Conservation (phyloP, 2,888 invertebrate genomes). For the Flexamia atlantica region DNA sequence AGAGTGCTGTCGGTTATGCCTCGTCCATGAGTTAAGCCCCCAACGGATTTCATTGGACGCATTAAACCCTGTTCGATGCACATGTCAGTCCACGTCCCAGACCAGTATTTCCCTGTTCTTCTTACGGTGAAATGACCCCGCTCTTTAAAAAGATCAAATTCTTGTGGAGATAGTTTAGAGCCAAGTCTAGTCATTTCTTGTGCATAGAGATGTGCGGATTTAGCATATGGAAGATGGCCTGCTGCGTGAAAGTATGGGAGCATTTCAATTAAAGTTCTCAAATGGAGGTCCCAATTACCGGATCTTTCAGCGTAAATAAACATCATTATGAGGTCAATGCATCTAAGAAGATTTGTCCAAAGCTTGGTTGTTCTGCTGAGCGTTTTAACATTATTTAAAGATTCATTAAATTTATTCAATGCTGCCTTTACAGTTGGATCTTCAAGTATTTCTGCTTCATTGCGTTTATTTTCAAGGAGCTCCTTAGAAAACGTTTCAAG, state of each 20-base stretch:
- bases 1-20: conserved; percentile 39
- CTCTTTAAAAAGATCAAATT: background rate
- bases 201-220: background rate
- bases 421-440: background rate
- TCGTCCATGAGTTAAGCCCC: conserved; percentile 50
- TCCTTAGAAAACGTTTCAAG: background rate
- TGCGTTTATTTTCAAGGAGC: background rate
- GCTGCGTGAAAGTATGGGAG: conserved; percentile 11
- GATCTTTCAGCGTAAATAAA: background rate
- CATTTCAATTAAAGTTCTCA: background rate
- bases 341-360: conserved; percentile 14
- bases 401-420: background rate
- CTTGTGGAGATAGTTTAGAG: background rate
- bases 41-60: conserved; percentile 27
- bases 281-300: background rate
- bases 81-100: background rate
- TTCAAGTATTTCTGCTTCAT: background rate
- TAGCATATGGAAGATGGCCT: background rate
- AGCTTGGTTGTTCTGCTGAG: conserved; percentile 1
- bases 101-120: background rate
- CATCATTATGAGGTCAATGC: background rate
- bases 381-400: background rate
- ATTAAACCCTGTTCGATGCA: conserved; percentile 41
- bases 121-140: too few species aligned
- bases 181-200: background rate